Evolutionary conservation across 1,140 invertebrate genomes (phyloP).

Genomic region (Drosophila ironensis): DNA sequence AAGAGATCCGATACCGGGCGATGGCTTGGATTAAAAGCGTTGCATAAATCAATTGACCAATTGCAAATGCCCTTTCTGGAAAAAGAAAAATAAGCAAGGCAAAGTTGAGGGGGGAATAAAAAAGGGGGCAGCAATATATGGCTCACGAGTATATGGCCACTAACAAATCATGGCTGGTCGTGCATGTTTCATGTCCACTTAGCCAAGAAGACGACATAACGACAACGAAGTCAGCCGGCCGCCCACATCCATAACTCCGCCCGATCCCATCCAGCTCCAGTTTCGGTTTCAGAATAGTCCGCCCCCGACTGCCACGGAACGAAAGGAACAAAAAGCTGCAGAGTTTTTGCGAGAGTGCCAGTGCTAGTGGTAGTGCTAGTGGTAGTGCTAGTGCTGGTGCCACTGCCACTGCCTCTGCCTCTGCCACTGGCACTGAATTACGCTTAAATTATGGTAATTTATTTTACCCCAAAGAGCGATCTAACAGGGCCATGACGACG

Average conservation of each 20-base stretch:
- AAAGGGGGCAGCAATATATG: conserved; percentile 20
- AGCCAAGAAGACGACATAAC: conserved; percentile 64
- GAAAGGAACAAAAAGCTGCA: conserved; percentile 14
- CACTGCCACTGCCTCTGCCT: not conserved
- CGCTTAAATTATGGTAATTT: conserved; percentile 81
- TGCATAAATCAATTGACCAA: conserved; percentile 44
- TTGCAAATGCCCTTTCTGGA: conserved; percentile 27
- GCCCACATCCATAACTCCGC: conserved; percentile 17
- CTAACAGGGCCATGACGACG: conserved; percentile 60
- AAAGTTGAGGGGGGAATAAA: not conserved
- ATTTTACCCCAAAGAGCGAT: conserved; percentile 79
- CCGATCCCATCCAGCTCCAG: conserved; percentile 36
- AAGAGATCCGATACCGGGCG: not conserved
- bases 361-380: not conserved
- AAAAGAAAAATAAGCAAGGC: conserved; percentile 6
- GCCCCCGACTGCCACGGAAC: too few relatives aligned
- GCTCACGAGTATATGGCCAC: conserved; percentile 3
- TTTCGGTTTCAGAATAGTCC: conserved; percentile 13
- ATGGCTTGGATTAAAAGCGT: not conserved
- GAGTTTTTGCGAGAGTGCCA: conserved; percentile 53
- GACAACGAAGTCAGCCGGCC: conserved; percentile 42
- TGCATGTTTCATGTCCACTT: conserved; percentile 79
- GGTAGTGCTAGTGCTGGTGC: not conserved
- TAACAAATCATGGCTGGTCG: conserved; percentile 53
- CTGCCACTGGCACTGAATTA: conserved; percentile 64